Evolutionary conservation across 2,888 invertebrate genomes (phyloP).

Genomic region (Limnephilus rhombicus): DNA sequence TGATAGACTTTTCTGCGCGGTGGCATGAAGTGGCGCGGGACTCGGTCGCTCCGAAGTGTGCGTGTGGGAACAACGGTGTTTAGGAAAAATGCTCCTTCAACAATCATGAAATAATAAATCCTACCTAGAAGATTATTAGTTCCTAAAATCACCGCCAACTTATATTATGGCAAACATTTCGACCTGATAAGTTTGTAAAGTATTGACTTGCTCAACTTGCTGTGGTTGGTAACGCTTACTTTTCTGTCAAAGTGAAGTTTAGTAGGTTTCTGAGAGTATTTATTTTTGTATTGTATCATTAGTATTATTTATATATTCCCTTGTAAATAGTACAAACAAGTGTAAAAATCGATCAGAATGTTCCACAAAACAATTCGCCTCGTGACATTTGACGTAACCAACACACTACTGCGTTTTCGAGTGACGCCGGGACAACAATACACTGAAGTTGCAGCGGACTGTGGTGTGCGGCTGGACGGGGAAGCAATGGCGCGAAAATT

Average conservation of each 20-base stretch:
- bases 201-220: not conserved
- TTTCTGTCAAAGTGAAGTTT: not conserved
- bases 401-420: constrained; percentile 87
- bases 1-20: too few relatives aligned
- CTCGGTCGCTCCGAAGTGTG: too few relatives aligned
- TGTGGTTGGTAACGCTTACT: not conserved
- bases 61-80: too few relatives aligned
- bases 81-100: too few relatives aligned
- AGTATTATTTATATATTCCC: not conserved
- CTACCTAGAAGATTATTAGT: not conserved
- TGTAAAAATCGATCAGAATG: constrained; percentile 68
- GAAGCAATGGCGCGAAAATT: constrained; percentile 79
- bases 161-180: not conserved
- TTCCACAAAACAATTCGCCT: constrained; percentile 77
- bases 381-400: constrained; percentile 93
- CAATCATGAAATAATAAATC: too few relatives aligned
- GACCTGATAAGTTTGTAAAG: not conserved
- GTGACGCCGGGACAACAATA: constrained; percentile 87
- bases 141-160: not conserved
- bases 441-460: constrained; percentile 81
- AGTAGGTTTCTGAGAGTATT: not conserved
- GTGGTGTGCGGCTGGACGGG: constrained; percentile 75
- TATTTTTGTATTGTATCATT: not conserved
- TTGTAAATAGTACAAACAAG: not conserved
- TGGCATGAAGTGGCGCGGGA: too few relatives aligned